phyloP scores from a whole-genome alignment of 2,113 vertebrate species.

The Mesembrinibis cayennensis region DNA sequence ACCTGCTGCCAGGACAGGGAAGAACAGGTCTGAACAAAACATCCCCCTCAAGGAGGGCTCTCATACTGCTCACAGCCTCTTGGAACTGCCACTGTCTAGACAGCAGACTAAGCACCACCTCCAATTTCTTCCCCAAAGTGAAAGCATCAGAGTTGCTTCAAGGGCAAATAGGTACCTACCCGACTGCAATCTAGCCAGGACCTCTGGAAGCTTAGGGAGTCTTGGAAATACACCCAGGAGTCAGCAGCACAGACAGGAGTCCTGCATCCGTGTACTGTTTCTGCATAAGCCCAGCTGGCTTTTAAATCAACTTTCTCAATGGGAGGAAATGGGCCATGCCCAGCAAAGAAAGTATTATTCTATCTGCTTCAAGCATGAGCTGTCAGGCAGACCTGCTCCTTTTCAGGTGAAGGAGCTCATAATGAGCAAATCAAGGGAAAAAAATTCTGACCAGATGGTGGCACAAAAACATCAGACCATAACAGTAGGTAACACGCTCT shows the following conservation, averaged over 20 bases:
- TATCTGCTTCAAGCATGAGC: background rate
- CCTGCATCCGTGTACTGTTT: background rate
- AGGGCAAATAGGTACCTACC: background rate
- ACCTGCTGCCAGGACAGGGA: background rate
- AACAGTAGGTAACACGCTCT: background rate
- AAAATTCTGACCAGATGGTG: conserved; percentile 41
- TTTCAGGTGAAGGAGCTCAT: conserved; percentile 4
- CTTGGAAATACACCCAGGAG: background rate
- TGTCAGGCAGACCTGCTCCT: background rate
- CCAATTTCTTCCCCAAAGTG: background rate
- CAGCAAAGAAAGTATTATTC: background rate
- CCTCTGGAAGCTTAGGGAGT: background rate
- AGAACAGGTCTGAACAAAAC: background rate
- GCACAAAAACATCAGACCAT: conserved; percentile 19
- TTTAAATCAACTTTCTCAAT: background rate
- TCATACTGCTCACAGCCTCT: background rate
- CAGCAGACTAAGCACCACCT: background rate
- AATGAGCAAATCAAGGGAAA: conserved; percentile 11
- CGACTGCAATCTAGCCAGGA: background rate
- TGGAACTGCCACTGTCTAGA: background rate
- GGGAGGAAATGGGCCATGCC: background rate
- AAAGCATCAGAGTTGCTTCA: background rate
- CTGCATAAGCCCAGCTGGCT: background rate
- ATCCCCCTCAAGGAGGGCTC: background rate
- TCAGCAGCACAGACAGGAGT: background rate